These are phyloP conservation scores for Dicycla oo DNA, from an alignment of 2,888 invertebrate species.

Conservation along the genomic window DNA sequence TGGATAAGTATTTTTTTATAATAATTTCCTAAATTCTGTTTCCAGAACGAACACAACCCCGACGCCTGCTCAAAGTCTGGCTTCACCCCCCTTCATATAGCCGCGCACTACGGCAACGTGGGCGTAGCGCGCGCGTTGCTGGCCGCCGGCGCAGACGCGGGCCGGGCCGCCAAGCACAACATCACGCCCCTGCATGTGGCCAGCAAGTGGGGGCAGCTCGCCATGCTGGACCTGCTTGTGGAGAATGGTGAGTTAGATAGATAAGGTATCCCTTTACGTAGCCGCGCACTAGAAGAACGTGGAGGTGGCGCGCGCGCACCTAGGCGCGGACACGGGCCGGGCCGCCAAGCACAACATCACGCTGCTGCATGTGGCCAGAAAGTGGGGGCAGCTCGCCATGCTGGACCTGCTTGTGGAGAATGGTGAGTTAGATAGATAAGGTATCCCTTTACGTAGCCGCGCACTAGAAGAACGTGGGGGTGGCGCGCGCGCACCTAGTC, in stretches of 20 bases:
- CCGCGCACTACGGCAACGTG: constrained; percentile 99
- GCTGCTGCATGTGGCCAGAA: too few relatives aligned
- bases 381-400: too few relatives aligned
- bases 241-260: constrained; percentile 91
- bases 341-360: constrained; percentile 98
- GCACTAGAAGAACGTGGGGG: too few relatives aligned
- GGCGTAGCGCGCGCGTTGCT: constrained; percentile 97
- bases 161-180: constrained; percentile 98
- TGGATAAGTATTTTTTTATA: too few relatives aligned
- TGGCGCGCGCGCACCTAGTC: too few relatives aligned
- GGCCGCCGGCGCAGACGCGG: constrained; percentile 98
- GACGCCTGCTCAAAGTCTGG: constrained; percentile 99
- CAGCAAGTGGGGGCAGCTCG: constrained; percentile 99
- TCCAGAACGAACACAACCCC: constrained; percentile 97
- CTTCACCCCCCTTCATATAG: constrained; percentile 99
- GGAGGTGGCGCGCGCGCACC: constrained; percentile 97
- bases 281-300: constrained; percentile 99
- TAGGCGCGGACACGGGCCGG: constrained; percentile 98
- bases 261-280: constrained; percentile 94
- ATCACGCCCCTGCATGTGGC: constrained; percentile 99
- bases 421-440: too few relatives aligned
- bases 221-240: constrained; percentile 97
- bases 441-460: too few relatives aligned
- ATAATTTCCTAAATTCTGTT: accelerated
- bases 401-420: too few relatives aligned